Base-by-base conservation (phyloP, 1,140 invertebrate species). In the Drosophila triauraria region DNA sequence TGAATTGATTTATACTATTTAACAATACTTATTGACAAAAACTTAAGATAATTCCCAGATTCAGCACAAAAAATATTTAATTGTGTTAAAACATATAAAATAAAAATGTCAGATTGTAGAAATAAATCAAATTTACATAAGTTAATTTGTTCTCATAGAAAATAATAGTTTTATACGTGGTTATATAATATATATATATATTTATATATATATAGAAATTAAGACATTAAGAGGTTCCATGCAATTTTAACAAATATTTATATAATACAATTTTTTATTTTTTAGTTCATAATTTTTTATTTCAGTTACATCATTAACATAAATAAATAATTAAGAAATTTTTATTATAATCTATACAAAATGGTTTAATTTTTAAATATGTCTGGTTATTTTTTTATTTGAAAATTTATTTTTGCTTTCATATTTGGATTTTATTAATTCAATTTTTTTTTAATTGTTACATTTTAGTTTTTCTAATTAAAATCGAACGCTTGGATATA, bases 161-260 rank as follows among this genome's bases (percentile, higher is more conserved):
- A 54, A 32, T 43, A 74, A 62, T 51, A 47, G 68, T 75, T 74
- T 75, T 74, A 62, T 75, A 74, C 51, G 17, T 57, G 44, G 30
- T 69, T 67, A 46, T 46, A 46, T 44, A 44, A 50, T 67, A 38
- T 54, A 51, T 20, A 48, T 61, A 53, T 23, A 51, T 2, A 64
- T 20, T 47, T 70, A 38, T 54, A 30, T 30, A 32, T 32, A 32
- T 32, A 32, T 32, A 32, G 30, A 32, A 32, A 32, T 47, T 38
- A 56, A 47, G 48, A 30, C 25, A 13, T 65, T 20, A 23, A 58
- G 15, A 23, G 9, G 27, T 58, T 47, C 40, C n/a, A 27, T 47
- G 40, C 12, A 53, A 53, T 53, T 13, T 12, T 17, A 32, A 6
- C 15, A 35, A 20, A 6, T 9, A 15, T 54, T 17, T 44, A 4